phyloP scores from a whole-genome alignment of 2,888 invertebrate genomes.

The Hemistola chrysoprasaria region DNA sequence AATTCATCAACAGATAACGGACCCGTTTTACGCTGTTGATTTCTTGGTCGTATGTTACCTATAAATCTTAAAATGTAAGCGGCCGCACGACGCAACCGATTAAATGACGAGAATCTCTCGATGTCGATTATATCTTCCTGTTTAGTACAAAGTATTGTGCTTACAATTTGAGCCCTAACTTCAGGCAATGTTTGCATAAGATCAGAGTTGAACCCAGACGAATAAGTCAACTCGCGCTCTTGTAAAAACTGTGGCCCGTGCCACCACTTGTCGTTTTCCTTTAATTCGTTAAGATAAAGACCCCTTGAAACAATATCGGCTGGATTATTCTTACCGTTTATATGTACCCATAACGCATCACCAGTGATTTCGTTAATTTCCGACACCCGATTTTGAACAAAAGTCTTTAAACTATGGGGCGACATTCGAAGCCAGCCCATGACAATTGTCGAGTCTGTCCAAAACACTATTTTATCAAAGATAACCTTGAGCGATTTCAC shows the following conservation, averaged over 20 bases:
- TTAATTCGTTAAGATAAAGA: neutral
- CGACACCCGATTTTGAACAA: constrained; percentile 26
- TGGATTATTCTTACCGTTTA: neutral
- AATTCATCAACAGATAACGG: constrained; percentile 5
- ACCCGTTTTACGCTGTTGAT: constrained; percentile 2
- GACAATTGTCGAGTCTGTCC: constrained; percentile 33
- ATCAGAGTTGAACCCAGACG: too few species aligned
- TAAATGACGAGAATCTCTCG: constrained; percentile 11
- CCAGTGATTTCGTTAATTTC: constrained; percentile 26
- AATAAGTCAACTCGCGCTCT: neutral
- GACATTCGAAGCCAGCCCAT: constrained; percentile 29
- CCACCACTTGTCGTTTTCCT: constrained; percentile 7
- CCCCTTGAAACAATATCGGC: constrained; percentile 10
- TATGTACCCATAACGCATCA: neutral
- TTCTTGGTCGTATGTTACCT: constrained; percentile 4
- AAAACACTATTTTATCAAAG: constrained; percentile 24
- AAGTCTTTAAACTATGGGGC: constrained; percentile 28
- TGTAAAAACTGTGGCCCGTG: constrained; percentile 9
- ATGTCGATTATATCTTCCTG: neutral
- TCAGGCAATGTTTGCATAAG: too few species aligned
- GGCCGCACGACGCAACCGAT: constrained; percentile 2
- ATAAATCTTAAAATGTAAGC: constrained; percentile 9
- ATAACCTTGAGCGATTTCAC: constrained; percentile 11
- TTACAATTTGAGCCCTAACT: too few species aligned
- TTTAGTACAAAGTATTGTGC: too few species aligned